Evolutionary conservation across 2,888 invertebrate genomes (phyloP), one percentile per base, ranked within the genome.

Genomic region (Oxyteleia sp.): DNA sequence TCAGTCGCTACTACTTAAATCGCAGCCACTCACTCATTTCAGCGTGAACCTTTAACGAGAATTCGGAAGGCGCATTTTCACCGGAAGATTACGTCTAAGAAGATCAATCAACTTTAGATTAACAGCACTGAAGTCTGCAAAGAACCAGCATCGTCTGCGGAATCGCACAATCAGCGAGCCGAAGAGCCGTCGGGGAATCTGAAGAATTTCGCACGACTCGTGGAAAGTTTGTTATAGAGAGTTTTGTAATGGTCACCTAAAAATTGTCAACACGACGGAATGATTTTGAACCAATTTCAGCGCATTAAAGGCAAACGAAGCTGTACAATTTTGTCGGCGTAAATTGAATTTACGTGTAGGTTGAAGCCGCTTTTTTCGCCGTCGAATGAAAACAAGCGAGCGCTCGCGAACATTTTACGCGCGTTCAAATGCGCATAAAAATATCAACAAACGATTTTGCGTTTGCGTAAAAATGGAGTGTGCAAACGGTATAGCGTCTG

Each of bases 401-500:
- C 26, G 23, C 10, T 23, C 23, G 1, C 29, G 16, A 41, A 68
- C 53, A 29, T 68, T 68, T 68, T 68, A 61, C 16, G 11, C 35
- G 32, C 53, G 61, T 78, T 41, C 13, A 15, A 15, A 41, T 13
- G 41, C 5, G 35, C n/a, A 8, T n/a, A 76, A 68, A 76, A 63
- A 57, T 49, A 61, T 15, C 38, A 47, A 53, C 55, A 61, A 35
- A 45, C 45, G 53, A 79, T 79, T 79, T 49, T 55, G 43, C 20
- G 20, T 79, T 79, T 64, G 45, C 38, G 69, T 57, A 64, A 79
- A 79, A 79, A 71, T 79, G 45, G 38, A 38, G 71, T 53, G 53
- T 18, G 47, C 51, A 13, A 35, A 29, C 51, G 55, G 32, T 59
- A 35, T 32, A 15, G 51, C 26, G 68, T 7, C 61, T 11, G 43